Evolutionary conservation across 2,888 invertebrate species (phyloP).

Genomic region (Pelosia muscerda): DNA sequence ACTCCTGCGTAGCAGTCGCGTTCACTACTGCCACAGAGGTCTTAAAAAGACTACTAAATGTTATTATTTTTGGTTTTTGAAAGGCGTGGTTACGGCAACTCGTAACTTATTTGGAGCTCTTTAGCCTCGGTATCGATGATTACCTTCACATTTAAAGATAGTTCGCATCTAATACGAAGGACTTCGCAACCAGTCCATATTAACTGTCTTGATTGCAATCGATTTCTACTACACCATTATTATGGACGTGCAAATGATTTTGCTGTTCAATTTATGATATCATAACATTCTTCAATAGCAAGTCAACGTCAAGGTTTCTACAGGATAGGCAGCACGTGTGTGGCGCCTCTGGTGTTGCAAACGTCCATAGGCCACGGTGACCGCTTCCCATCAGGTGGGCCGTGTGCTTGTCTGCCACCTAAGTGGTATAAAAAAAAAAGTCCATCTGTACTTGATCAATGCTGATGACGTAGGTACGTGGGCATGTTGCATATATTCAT

Average conservation of each 20-base stretch:
- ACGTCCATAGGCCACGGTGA: too few relatives aligned
- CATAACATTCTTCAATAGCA: slow-evolving; percentile 35
- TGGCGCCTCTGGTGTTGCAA: too few relatives aligned
- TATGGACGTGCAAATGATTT: background rate
- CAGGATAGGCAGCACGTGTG: too few relatives aligned
- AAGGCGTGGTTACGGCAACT: background rate
- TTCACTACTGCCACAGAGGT: too few relatives aligned
- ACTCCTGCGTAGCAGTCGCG: too few relatives aligned
- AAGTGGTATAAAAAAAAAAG: too few relatives aligned
- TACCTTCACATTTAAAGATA: background rate
- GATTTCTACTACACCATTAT: slow-evolving; percentile 5
- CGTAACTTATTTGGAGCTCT: background rate
- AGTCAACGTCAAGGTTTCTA: slow-evolving; percentile 43
- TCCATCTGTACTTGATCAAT: slow-evolving; percentile 33
- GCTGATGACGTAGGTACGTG: slow-evolving; percentile 47
- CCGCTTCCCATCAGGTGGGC: too few relatives aligned
- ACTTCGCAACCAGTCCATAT: background rate
- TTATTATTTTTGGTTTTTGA: too few relatives aligned
- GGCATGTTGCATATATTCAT: slow-evolving; percentile 49
- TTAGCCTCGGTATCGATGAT: background rate
- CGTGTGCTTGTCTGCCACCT: too few relatives aligned
- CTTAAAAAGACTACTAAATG: too few relatives aligned
- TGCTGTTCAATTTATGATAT: slow-evolving; percentile 25
- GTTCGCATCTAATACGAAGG: background rate
- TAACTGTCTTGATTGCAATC: background rate